Conservation (phyloP, 2,113 vertebrate species). For the Notarius quadriscutis region DNA sequence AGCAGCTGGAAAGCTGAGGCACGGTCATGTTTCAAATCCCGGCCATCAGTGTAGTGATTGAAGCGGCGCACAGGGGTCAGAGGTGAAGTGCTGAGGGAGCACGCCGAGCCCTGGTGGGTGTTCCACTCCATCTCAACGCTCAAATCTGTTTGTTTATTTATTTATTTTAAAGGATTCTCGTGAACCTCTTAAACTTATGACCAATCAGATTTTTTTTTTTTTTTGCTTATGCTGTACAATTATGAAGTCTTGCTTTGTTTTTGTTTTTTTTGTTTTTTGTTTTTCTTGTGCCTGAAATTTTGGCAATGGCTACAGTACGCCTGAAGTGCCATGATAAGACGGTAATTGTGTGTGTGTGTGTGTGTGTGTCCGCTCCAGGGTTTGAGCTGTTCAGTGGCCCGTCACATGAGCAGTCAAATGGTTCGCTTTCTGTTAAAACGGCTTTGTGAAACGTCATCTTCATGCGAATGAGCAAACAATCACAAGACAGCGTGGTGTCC, state of each 20-base stretch:
- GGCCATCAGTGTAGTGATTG: constrained; percentile 27
- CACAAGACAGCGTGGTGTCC: constrained; percentile 5
- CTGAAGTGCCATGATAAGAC: constrained; percentile 72
- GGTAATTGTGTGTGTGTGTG: constrained; percentile 70
- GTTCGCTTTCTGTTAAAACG: constrained; percentile 47
- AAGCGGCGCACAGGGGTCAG: constrained; percentile 30
- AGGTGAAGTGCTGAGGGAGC: constrained; percentile 31
- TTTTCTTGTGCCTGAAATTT: constrained; percentile 23
- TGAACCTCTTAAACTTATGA: constrained; percentile 26
- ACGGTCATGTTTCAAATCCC: constrained; percentile 20
- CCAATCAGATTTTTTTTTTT: constrained; percentile 1
- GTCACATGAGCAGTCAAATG: constrained; percentile 75
- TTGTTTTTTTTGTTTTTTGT: neutral
- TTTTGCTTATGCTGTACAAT: constrained; percentile 21
- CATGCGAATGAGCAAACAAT: constrained; percentile 35
- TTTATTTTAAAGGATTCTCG: constrained; percentile 19
- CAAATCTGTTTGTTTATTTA: neutral
- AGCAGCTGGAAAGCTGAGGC: constrained; percentile 17
- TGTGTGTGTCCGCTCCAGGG: constrained; percentile 67
- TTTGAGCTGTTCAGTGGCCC: constrained; percentile 65
- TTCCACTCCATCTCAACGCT: constrained; percentile 12
- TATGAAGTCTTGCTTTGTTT: neutral
- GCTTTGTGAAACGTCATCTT: constrained; percentile 42
- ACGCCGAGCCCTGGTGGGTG: constrained; percentile 19
- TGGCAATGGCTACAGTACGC: constrained; percentile 66